Conservation (phyloP, 2,888 invertebrate species). For the Scrobipalpa costella region DNA sequence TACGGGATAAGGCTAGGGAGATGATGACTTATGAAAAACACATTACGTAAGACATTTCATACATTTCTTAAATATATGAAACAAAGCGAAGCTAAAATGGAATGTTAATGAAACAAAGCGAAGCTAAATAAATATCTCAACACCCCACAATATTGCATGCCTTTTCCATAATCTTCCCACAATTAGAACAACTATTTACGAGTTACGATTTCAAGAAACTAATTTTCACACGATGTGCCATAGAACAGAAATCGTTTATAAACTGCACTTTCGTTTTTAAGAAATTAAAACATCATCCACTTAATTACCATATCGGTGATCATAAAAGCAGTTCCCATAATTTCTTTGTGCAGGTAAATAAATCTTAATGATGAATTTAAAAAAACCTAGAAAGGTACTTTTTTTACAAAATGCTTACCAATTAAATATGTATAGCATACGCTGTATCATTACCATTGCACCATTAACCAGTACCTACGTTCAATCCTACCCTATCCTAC, state of each 20-base stretch:
- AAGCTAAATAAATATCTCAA: conserved; percentile 5
- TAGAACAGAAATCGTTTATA: conserved; percentile 9
- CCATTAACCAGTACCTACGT: too few species aligned
- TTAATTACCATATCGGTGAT: conserved; percentile 28
- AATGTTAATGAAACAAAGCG: conserved; percentile 2
- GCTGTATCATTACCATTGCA: too few species aligned
- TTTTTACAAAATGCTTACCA: not conserved
- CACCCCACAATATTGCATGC: not conserved
- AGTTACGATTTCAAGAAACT: conserved; percentile 2
- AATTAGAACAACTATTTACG: conserved; percentile 12
- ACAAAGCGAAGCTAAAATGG: not conserved
- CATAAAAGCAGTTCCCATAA: conserved; percentile 45
- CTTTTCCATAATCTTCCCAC: conserved; percentile 5
- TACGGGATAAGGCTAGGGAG: too few species aligned
- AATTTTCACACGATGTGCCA: not conserved
- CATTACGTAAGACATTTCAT: too few species aligned
- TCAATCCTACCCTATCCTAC: too few species aligned
- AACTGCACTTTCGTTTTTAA: conserved; percentile 26
- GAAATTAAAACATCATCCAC: conserved; percentile 17
- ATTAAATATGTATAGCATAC: not conserved
- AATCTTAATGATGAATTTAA: not conserved
- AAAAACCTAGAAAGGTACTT: not conserved
- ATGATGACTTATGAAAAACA: too few species aligned
- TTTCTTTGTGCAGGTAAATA: conserved; percentile 37
- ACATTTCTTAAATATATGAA: too few species aligned